Conservation (phyloP, 2,888 invertebrate genomes). For the Eurytoma californica region DNA sequence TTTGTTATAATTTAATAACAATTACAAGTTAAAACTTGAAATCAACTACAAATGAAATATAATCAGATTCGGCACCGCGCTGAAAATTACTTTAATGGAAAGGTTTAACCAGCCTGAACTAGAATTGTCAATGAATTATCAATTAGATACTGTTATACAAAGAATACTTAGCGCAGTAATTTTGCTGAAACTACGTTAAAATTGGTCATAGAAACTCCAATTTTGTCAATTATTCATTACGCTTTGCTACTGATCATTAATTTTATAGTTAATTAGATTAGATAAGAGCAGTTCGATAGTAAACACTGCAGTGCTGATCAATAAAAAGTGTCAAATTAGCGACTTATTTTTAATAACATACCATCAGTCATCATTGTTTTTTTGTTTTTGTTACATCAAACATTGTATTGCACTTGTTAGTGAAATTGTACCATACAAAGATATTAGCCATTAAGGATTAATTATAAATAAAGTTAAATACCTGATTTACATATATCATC, state of each 20-base stretch:
- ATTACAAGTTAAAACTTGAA: slow-evolving; percentile 15
- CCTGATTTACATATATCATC: slow-evolving; percentile 69
- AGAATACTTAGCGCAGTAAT: slow-evolving; percentile 37
- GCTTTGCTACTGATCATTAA: slow-evolving; percentile 35
- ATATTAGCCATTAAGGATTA: slow-evolving; percentile 67
- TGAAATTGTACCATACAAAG: slow-evolving; percentile 68
- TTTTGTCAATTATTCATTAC: slow-evolving; percentile 46
- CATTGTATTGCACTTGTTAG: slow-evolving; percentile 71
- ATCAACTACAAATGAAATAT: slow-evolving; percentile 33
- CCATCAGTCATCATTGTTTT: slow-evolving; percentile 47
- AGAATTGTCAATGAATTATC: slow-evolving; percentile 36
- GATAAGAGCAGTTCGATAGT: slow-evolving; percentile 29
- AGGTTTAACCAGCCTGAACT: slow-evolving; percentile 29
- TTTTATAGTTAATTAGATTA: slow-evolving; percentile 28
- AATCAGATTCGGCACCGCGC: slow-evolving; percentile 24
- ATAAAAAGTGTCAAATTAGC: slow-evolving; percentile 37
- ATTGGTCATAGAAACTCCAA: slow-evolving; percentile 46
- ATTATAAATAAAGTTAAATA: slow-evolving; percentile 67
- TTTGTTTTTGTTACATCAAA: slow-evolving; percentile 58
- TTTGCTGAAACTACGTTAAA: slow-evolving; percentile 44
- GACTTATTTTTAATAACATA: slow-evolving; percentile 19
- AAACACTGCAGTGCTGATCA: slow-evolving; percentile 38
- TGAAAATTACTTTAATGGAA: slow-evolving; percentile 18
- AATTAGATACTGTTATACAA: slow-evolving; percentile 36
- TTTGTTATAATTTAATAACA: slow-evolving; percentile 42